Conservation (phyloP, 2,113 vertebrate genomes). For the Terrapene triunguis region DNA sequence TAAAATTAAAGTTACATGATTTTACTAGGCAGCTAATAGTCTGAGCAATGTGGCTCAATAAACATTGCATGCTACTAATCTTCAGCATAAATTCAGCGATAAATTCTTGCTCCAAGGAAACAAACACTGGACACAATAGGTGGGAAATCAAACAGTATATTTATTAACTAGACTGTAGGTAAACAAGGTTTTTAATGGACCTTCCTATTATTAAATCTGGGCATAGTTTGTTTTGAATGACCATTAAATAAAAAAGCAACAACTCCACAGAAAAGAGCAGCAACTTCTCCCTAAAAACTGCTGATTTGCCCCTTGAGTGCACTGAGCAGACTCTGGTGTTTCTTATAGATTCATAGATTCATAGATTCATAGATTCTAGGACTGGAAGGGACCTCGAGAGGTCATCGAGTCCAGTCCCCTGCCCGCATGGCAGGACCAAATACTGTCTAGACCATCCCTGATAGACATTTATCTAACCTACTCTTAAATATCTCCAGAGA, state of each 20-base stretch:
- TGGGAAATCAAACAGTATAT: constrained; percentile 16
- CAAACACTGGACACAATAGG: constrained; percentile 13
- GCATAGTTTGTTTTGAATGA: background rate
- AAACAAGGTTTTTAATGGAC: background rate
- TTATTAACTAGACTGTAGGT: background rate
- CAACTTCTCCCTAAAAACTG: background rate
- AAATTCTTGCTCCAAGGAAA: constrained; percentile 30
- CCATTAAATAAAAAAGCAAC: background rate
- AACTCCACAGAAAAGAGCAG: background rate
- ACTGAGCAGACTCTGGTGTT: background rate
- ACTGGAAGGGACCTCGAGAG: too few relatives aligned
- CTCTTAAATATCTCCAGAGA: too few relatives aligned
- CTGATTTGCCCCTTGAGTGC: background rate
- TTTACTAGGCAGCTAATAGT: constrained; percentile 52
- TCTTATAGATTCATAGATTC: too few relatives aligned
- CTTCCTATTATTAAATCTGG: background rate
- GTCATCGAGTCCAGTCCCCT: too few relatives aligned
- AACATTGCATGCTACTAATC: constrained; percentile 29
- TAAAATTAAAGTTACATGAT: constrained; percentile 65
- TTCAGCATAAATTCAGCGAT: constrained; percentile 40
- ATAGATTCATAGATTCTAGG: too few relatives aligned
- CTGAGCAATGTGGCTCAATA: constrained; percentile 43
- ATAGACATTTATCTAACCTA: too few relatives aligned
- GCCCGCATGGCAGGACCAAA: too few relatives aligned
- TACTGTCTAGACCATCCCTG: too few relatives aligned